phyloP scores from a whole-genome alignment of 2,113 vertebrate species.

The Panurus biarmicus region DNA sequence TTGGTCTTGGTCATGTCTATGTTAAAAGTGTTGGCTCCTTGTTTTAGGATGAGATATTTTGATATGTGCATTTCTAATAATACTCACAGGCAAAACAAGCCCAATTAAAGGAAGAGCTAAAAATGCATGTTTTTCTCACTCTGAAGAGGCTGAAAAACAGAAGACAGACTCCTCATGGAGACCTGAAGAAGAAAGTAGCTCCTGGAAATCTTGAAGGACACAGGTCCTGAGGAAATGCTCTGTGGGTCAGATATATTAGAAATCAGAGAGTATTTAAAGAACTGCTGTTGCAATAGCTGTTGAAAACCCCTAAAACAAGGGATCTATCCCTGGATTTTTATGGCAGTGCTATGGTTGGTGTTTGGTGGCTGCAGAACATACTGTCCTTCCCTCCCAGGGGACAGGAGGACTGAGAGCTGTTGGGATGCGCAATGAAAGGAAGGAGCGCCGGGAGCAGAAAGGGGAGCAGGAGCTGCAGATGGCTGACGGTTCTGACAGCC shows the following conservation, averaged over 20 bases:
- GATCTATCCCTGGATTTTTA: not conserved
- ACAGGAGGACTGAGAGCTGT: not conserved
- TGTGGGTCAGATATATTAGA: not conserved
- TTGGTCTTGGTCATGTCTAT: not conserved
- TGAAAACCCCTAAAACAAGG: not conserved
- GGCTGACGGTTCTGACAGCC: not conserved
- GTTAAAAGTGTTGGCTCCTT: not conserved
- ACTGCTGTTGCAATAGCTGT: not conserved
- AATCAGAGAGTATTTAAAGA: not conserved
- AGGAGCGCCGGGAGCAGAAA: not conserved
- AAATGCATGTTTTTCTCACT: not conserved
- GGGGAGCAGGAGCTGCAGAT: not conserved
- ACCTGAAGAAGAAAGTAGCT: too few relatives aligned
- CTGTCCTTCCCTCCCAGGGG: not conserved
- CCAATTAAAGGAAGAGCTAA: not conserved
- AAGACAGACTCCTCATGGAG: too few relatives aligned
- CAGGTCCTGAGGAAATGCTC: not conserved
- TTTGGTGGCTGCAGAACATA: not conserved
- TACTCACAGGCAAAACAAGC: not conserved
- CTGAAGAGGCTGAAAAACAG: too few relatives aligned
- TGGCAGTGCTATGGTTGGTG: not conserved
- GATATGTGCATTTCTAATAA: not conserved
- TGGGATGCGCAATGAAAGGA: accelerated
- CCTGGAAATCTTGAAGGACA: not conserved
- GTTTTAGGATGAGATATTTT: not conserved